phyloP scores from a whole-genome alignment of 2,113 vertebrate genomes.

The Peromyscus californicus region DNA sequence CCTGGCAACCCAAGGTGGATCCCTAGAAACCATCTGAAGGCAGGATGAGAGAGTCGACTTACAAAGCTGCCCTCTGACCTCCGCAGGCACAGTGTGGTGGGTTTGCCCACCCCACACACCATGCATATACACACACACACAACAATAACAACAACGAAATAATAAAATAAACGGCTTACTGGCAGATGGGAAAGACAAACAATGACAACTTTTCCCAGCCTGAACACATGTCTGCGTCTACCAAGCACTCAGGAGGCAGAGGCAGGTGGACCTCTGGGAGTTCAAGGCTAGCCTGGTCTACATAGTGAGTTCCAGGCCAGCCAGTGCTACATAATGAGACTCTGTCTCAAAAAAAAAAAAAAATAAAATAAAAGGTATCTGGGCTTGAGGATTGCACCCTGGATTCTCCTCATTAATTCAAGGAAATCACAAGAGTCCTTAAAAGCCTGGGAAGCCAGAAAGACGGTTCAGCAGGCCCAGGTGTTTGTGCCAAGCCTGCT shows the following conservation, averaged over 20 bases:
- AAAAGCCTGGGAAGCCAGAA: not conserved
- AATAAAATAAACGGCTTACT: not conserved
- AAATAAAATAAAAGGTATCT: not conserved
- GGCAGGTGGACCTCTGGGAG: not conserved
- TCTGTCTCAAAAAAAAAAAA: not conserved
- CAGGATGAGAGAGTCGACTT: not conserved
- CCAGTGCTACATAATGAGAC: not conserved
- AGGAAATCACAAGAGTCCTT: not conserved
- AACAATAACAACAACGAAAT: not conserved
- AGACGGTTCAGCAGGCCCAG: not conserved
- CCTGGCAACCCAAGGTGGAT: too few species aligned
- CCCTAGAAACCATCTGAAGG: not conserved
- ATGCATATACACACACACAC: not conserved
- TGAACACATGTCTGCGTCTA: not conserved
- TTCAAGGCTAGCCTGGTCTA: not conserved
- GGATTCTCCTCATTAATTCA: not conserved
- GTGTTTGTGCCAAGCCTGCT: not conserved
- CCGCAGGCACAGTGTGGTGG: not conserved
- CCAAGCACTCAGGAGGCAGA: not conserved
- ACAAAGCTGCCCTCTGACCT: not conserved
- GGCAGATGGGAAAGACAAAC: not conserved
- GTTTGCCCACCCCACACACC: not conserved
- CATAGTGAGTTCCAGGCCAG: not conserved
- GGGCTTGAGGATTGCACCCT: not conserved
- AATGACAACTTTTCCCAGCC: not conserved